phyloP scores from a whole-genome alignment of 2,797 vertebrate genomes.

The Gouania willdenowi region DNA sequence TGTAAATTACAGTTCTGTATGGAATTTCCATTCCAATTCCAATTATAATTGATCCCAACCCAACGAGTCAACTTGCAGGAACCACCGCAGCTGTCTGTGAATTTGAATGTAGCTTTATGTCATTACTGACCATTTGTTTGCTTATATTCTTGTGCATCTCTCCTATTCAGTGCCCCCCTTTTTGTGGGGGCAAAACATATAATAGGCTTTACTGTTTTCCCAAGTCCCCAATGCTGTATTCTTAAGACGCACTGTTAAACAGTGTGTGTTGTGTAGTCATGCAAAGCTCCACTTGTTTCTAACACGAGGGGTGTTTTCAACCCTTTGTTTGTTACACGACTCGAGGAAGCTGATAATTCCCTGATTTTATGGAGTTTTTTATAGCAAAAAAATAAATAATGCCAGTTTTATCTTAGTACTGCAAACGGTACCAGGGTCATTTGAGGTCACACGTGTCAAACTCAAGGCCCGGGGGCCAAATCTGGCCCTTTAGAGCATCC shows the following conservation, averaged over 20 bases:
- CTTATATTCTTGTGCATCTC: slow-evolving; percentile 16
- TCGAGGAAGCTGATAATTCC: slow-evolving; percentile 28
- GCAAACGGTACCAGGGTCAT: slow-evolving; percentile 20
- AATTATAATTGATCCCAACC: too few species aligned
- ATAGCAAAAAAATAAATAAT: slow-evolving; percentile 12
- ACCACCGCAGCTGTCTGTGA: slow-evolving; percentile 33
- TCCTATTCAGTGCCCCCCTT: slow-evolving; percentile 27
- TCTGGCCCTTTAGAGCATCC: too few species aligned
- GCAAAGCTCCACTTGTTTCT: slow-evolving; percentile 41
- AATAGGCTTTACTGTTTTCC: slow-evolving; percentile 25
- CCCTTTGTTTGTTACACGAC: slow-evolving; percentile 42
- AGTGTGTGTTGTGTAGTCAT: slow-evolving; percentile 13
- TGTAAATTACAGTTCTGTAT: too few species aligned
- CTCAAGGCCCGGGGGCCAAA: too few species aligned
- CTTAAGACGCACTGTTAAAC: slow-evolving; percentile 12
- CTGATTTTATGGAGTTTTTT: slow-evolving; percentile 8
- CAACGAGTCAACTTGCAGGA: slow-evolving; percentile 9
- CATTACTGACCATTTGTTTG: slow-evolving; percentile 19
- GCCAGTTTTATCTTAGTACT: slow-evolving; percentile 19
- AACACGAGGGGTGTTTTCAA: slow-evolving; percentile 31
- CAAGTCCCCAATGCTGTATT: slow-evolving; percentile 10
- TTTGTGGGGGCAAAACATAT: slow-evolving; percentile 27
- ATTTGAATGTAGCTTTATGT: slow-evolving; percentile 69
- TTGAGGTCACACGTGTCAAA: too few species aligned
- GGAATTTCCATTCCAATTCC: too few species aligned